Evolutionary conservation across 2,797 vertebrate genomes (phyloP), one percentile per base, ranked within the genome.

Genomic region (Sebastes kiyomatsui): DNA sequence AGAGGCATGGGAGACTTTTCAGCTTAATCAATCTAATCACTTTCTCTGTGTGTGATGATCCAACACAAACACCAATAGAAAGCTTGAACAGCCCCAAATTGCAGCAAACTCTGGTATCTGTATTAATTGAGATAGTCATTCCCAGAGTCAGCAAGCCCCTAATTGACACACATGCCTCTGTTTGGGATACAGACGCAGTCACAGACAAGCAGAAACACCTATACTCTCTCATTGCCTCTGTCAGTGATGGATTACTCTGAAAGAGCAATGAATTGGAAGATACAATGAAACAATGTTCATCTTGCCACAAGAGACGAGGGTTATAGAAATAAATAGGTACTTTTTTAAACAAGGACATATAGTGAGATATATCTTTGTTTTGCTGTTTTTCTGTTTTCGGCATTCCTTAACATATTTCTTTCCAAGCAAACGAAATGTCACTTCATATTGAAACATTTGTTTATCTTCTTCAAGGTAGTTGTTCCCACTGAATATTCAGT

Each of bases 181-280:
- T 54, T 66, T 81, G 4, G 4, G 54, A 66, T 22, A 62, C 77
- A 84, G 76, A 82, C 65, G 6, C 13, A 27, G 55, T 69, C 23
- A 67, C 75, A 82, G 76, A 81, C 65, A 22, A 10, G 30, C 55
- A 85, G 81, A 67, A 65, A 66, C 67, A 54, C 73, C 60, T 22
- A 56, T 58, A 55, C 46, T 20, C 79, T 67, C 68, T 38, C 58
- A 32, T 66, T 83, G 75, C 72, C 71, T 77, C 56, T 73, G 87
- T 83, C 88, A 87, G 77, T 86, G 89, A 93, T 86, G 84, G 86
- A 94, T 92, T 81, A 79, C 9, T 4, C 83, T 62, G 68, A 82
- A 59, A 77, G 74, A 46, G 64, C 68, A 83, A 84, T 82, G 85
- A 88, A 87, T 82, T 67, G 77, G 68, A 62, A 61, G 9, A 78